Conservation (phyloP, 2,888 invertebrate genomes). For the Rapana venosa region DNA sequence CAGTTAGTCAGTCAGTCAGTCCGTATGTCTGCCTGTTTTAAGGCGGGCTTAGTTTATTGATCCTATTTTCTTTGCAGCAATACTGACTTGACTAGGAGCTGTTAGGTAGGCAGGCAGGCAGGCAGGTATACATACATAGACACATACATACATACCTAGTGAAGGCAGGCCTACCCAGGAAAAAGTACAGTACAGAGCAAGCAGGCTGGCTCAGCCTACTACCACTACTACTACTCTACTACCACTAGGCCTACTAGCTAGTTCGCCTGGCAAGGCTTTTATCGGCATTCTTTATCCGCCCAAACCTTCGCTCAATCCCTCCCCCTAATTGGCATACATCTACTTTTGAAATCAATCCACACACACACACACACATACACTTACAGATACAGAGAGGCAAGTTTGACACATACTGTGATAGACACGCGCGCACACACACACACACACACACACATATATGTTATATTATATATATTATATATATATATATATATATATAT, state of each 20-base stretch:
- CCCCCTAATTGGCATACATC: slow-evolving; percentile 13
- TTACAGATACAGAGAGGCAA: neutral
- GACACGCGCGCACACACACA: neutral
- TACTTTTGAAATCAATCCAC: too few relatives aligned
- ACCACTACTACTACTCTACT: neutral
- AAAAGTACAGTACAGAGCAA: too few relatives aligned
- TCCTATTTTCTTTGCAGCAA: neutral
- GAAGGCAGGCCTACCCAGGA: too few relatives aligned
- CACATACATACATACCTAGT: too few relatives aligned
- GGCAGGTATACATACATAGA: too few relatives aligned
- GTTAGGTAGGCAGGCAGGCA: too few relatives aligned
- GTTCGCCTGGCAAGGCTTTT: neutral
- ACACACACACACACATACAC: neutral
- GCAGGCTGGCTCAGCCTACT: neutral
- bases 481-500: too few relatives aligned
- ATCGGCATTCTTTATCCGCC: slow-evolving; percentile 11
- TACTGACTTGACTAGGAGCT: too few relatives aligned
- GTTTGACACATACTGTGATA: neutral
- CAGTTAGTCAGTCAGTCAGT: neutral
- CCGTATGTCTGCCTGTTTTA: neutral
- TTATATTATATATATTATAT: too few relatives aligned
- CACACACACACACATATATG: neutral
- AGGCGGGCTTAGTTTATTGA: neutral
- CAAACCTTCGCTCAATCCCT: neutral
- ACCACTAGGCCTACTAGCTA: neutral